Evolutionary conservation across 2,113 vertebrate genomes (phyloP), one percentile per base, ranked within the genome.

Genomic region (Budorcas taxicolor): DNA sequence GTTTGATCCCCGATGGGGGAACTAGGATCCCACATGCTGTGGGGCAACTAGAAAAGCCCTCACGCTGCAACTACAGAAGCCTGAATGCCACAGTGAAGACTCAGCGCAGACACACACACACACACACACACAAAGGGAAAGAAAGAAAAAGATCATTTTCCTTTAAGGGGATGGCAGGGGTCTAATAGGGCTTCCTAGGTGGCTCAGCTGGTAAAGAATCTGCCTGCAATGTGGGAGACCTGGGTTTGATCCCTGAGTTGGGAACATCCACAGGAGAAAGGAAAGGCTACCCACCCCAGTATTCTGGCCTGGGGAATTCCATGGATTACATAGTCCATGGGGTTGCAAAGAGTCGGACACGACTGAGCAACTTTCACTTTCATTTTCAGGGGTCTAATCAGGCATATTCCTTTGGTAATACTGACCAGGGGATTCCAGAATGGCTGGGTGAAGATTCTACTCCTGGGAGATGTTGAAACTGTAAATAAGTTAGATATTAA

Each of bases 341-440:
- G 19, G 10, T 71, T 1, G 1, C 10, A 71, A 23, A 71, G 19
- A 23, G 17, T 71, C 2, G 0, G 33, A 36, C 19, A 36, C 0
- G 9, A 71, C n/a, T 36, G n/a, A 71, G 67, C 10, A 23, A 71
- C 10, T 40, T 71, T 71, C n/a, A 71, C 33, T n/a, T n/a, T n/a
- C 64, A n/a, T 10, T 71, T 40, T 40, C 67, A 71, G 67, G 67
- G 50, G 80, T 53, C 80, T 83, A 36, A 36, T 36, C 33, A 8
- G 50, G 80, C 80, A 53, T n/a, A 36, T 83, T n/a, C 10, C 50
- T 21, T 23, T 12, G 17, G 11, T 82, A 53, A 52, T n/a, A 52
- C 33, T 52, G 80, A 53, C 50, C 52, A 36, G 52, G 81, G 33
- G 19, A 40, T 55, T 55, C 81, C 52, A 83, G 33, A 82, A n/a